Conservation (phyloP, 2,888 invertebrate species). For the Yponomeuta cagnagella region DNA sequence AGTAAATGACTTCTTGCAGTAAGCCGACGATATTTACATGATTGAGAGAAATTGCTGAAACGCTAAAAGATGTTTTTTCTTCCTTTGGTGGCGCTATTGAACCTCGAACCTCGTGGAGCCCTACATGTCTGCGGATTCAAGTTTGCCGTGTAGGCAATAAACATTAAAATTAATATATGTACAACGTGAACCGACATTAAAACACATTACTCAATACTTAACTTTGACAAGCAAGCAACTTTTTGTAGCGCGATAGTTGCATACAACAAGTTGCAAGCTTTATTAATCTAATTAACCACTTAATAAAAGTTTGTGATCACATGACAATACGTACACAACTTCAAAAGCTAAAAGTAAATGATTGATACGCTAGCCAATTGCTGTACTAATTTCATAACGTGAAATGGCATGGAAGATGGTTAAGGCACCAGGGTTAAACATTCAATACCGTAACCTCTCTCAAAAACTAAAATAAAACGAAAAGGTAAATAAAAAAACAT, state of each 20-base stretch:
- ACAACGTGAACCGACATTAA: neutral
- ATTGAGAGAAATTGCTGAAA: no score
- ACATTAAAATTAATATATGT: neutral
- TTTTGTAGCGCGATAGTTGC: neutral
- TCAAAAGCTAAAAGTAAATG: neutral
- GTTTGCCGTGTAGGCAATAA: neutral
- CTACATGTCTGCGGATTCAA: neutral
- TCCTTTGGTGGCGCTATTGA: no score
- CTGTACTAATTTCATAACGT: neutral
- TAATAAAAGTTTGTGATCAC: neutral
- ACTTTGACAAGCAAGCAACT: neutral
- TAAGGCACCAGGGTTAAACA: conserved; percentile 49
- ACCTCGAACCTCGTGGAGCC: no score
- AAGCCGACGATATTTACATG: no score
- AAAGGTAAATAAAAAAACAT: conserved; percentile 43
- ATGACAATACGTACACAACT: conserved; percentile 1
- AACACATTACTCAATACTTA: neutral
- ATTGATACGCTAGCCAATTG: neutral
- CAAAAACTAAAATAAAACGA: conserved; percentile 36
- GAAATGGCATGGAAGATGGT: conserved; percentile 38
- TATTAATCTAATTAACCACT: neutral
- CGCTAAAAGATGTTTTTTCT: no score
- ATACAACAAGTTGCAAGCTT: neutral
- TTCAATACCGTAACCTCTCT: conserved; percentile 6
- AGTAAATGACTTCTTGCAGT: no score